These are phyloP conservation scores for Pyxicephalus adspersus DNA, from an alignment of 2,113 vertebrate species.

Conservation along the genomic window DNA sequence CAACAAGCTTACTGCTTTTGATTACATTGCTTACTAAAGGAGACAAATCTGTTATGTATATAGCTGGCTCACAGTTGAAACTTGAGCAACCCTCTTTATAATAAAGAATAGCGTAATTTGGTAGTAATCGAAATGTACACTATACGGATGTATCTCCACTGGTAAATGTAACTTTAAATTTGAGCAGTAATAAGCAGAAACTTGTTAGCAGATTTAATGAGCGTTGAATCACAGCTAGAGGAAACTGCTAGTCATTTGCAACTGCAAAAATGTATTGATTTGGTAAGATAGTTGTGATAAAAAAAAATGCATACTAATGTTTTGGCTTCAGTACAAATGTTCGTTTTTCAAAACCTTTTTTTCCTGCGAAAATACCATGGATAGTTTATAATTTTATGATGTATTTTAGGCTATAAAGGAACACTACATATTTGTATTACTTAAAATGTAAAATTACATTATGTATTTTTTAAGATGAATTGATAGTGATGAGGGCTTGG, in stretches of 20 bases:
- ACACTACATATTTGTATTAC: no score
- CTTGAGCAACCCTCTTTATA: no score
- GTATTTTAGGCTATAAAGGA: no score
- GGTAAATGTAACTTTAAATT: slow-evolving; percentile 61
- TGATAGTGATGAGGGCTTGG: no score
- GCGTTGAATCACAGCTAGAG: slow-evolving; percentile 62
- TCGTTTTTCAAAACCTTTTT: neutral
- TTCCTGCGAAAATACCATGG: no score
- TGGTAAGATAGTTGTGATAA: slow-evolving; percentile 54
- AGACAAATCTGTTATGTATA: no score
- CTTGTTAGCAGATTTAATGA: slow-evolving; percentile 63
- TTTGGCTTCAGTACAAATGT: slow-evolving; percentile 61
- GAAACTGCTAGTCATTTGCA: slow-evolving; percentile 57
- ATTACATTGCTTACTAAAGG: no score
- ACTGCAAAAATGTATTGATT: slow-evolving; percentile 60
- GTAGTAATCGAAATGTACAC: slow-evolving; percentile 61
- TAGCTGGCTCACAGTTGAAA: no score
- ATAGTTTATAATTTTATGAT: no score
- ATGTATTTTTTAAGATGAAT: no score
- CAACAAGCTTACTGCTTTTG: no score
- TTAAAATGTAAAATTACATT: no score
- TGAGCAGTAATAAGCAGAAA: slow-evolving; percentile 61
- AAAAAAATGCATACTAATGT: slow-evolving; percentile 53
- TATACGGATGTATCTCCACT: slow-evolving; percentile 59
- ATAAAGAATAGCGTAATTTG: slow-evolving; percentile 46